Percentiles rank a stretch among this genome's conserved stretches.
phyloP scores from a whole-genome alignment of 2,888 invertebrate species.

The Sycophila texana region DNA sequence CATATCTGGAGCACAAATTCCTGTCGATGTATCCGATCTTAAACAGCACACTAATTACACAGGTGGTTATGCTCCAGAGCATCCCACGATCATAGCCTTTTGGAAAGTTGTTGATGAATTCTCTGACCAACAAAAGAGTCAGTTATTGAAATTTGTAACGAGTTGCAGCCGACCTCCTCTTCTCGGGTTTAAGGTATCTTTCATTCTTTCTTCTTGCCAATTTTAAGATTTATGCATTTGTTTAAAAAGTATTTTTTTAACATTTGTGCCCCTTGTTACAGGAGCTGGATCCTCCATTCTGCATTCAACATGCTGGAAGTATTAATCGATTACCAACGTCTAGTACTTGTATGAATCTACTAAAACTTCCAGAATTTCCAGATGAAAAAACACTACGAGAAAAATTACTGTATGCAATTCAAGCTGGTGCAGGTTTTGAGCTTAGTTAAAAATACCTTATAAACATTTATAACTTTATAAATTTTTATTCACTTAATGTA shows the following conservation, averaged over 20 bases:
- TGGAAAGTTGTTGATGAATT: constrained; percentile 93
- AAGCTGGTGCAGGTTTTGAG: constrained; percentile 97
- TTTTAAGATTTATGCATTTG: not conserved
- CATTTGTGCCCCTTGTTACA: constrained; percentile 70
- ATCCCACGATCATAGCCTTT: constrained; percentile 90
- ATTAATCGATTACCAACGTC: constrained; percentile 96
- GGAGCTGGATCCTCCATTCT: constrained; percentile 97
- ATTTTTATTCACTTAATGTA: constrained; percentile 34
- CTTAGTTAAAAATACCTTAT: constrained; percentile 81
- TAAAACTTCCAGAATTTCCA: constrained; percentile 94
- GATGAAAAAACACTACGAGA: constrained; percentile 86
- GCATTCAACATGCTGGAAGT: constrained; percentile 94
- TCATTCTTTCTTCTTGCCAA: not conserved
- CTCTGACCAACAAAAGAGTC: constrained; percentile 88
- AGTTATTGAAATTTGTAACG: constrained; percentile 97
- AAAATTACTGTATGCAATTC: constrained; percentile 94
- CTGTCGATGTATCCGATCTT: constrained; percentile 94
- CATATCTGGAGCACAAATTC: constrained; percentile 96
- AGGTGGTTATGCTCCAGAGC: constrained; percentile 89
- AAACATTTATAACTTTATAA: not conserved
- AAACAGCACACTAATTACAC: constrained; percentile 91
- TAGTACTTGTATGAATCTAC: constrained; percentile 98
- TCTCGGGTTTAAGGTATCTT: constrained; percentile 94
- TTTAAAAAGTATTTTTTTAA: constrained; percentile 1
- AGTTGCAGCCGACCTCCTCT: constrained; percentile 98